A percentile compares a stretch with the other conserved stretches of the same genome.
Evolutionary conservation across 2,797 vertebrate genomes (phyloP).

Genomic region (Phrynocephalus vlangalii): DNA sequence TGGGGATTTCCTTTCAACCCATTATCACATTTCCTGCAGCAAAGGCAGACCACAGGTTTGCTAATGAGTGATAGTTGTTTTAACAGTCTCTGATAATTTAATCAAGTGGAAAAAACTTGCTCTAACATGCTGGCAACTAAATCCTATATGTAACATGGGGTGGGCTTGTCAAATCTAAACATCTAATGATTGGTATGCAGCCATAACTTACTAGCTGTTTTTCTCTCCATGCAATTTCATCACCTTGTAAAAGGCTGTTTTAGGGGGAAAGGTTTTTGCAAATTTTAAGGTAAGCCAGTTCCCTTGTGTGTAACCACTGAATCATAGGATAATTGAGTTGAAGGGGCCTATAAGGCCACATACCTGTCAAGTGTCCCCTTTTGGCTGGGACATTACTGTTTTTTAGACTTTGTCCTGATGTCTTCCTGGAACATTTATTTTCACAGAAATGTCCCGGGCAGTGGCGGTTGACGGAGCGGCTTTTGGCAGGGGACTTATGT

Average conservation of each 20-base stretch:
- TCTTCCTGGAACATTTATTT: too few relatives aligned
- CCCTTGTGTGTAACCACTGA: background rate
- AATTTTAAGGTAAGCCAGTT: background rate
- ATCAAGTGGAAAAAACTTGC: conserved; percentile 1
- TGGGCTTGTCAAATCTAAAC: background rate
- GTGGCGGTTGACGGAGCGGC: too few relatives aligned
- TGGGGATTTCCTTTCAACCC: conserved; percentile 1
- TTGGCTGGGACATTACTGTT: too few relatives aligned
- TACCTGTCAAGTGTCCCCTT: too few relatives aligned
- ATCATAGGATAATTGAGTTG: too few relatives aligned
- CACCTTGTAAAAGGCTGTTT: background rate
- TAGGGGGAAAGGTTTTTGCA: background rate
- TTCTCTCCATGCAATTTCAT: background rate
- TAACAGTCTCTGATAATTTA: conserved; percentile 14
- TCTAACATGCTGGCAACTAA: background rate
- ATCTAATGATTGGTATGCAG: background rate
- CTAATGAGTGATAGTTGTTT: conserved; percentile 15
- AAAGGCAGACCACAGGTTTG: background rate
- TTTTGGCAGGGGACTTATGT: too few relatives aligned
- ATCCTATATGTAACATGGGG: background rate
- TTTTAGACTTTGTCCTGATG: too few relatives aligned
- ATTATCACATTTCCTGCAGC: background rate
- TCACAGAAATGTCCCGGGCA: too few relatives aligned
- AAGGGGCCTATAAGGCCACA: too few relatives aligned
- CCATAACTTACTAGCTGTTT: background rate